phyloP scores from a whole-genome alignment of 2,797 vertebrate genomes.

The Hozukius guyotensis region DNA sequence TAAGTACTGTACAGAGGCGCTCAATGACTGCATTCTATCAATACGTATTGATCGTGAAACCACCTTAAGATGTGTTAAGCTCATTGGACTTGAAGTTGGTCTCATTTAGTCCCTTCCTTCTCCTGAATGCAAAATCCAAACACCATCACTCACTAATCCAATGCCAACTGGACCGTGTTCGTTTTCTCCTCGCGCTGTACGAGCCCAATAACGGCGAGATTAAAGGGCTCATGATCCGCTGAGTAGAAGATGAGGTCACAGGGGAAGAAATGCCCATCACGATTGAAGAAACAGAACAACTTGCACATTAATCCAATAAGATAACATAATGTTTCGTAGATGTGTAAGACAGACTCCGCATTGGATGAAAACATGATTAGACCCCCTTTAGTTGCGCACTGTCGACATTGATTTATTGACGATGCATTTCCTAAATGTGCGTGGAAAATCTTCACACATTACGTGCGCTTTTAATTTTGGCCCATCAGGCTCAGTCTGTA shows the following conservation, averaged over 20 bases:
- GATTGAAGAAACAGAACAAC: conserved; percentile 30
- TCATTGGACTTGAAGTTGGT: conserved; percentile 25
- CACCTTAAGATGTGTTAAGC: conserved; percentile 43
- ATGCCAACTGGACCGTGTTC: conserved; percentile 13
- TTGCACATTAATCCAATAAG: conserved; percentile 38
- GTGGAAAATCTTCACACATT: conserved; percentile 45
- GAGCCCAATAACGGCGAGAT: conserved; percentile 22
- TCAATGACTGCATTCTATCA: conserved; percentile 46
- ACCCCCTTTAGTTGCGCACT: conserved; percentile 39
- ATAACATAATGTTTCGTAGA: conserved; percentile 37
- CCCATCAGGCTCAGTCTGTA: conserved; percentile 28
- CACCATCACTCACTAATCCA: conserved; percentile 21
- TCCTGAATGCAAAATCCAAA: conserved; percentile 29
- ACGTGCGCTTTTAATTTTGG: conserved; percentile 56
- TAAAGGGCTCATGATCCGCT: conserved; percentile 31
- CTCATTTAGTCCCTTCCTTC: conserved; percentile 26
- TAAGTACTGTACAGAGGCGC: conserved; percentile 42
- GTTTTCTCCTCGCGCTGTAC: conserved; percentile 11
- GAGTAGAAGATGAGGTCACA: conserved; percentile 41
- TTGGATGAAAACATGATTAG: conserved; percentile 48
- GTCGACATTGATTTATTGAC: conserved; percentile 68
- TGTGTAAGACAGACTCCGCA: conserved; percentile 14
- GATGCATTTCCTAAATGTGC: conserved; percentile 47
- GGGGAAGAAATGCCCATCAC: conserved; percentile 29
- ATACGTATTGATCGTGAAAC: conserved; percentile 60